Base-by-base conservation (phyloP, 2,113 vertebrate genomes). In the Nettapus auritus region DNA sequence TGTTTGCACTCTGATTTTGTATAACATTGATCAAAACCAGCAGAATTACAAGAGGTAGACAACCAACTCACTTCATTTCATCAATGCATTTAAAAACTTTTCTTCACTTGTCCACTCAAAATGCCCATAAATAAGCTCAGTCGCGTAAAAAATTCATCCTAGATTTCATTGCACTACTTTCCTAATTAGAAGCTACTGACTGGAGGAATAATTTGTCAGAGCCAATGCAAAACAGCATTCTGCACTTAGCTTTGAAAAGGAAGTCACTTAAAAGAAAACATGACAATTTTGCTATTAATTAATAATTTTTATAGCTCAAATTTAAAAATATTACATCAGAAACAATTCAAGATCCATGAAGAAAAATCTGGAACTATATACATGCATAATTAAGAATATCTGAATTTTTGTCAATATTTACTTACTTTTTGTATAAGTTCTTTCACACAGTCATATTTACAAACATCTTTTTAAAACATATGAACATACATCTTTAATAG, bases 261-360 rank as follows among this genome's bases (percentile, higher is more conserved):
- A 86, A 88, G 33, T 8, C 31, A 81, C 6, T 33, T 78, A 76
- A 50, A 87, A 83, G 53, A 90, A 81, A 90, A 91, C 48, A 33
- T 11, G 22, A 78, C 48, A 62, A 18, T 31, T 79, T 66, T 78
- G 8, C 71, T 70, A 70, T 93, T 94, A 93, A 88, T 82, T 93
- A 93, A 79, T 90, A 77, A 76, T 31, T 92, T 97, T 94, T 91
- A 94, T 88, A 88, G 94, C 10, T 91, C 82, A 93, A 93, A 80
- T 95, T 94, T 69, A 89, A 96, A 97, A 96, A 95, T 91, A 96
- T 86, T 93, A 78, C 85, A 48, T 33, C 83, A 90, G 38, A 91
- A 94, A 83, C 66, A 91, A 96, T 69, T 90, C 28, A 88, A 75
- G 36, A 64, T 66, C 76, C 75, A 86, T 76, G 66, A 94, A 88